Conservation (phyloP, 1,140 invertebrate species). For the Drosophila sp. region DNA sequence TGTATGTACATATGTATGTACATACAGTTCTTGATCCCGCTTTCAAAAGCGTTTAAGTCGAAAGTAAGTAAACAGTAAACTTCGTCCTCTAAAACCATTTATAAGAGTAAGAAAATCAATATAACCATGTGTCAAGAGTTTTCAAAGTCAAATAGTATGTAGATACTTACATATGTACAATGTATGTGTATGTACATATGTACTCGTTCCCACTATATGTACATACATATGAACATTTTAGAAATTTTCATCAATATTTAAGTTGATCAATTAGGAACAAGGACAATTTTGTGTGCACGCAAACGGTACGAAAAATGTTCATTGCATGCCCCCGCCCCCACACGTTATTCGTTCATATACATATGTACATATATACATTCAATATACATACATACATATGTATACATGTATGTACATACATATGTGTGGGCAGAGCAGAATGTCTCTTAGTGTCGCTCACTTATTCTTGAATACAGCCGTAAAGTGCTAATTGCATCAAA, state of each 20-base stretch:
- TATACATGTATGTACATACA: no score
- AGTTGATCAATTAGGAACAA: constrained; percentile 20
- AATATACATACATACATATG: not conserved
- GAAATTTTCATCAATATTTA: constrained; percentile 18
- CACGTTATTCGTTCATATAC: not conserved
- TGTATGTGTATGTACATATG: not conserved
- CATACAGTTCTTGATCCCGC: not conserved
- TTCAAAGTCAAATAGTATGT: not conserved
- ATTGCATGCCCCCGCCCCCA: not conserved
- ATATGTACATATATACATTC: not conserved
- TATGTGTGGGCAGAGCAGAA: not conserved
- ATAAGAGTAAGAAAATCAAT: no score
- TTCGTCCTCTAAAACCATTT: no score
- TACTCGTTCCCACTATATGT: not conserved
- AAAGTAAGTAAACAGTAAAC: no score
- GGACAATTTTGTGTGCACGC: constrained; percentile 12
- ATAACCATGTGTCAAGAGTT: no score
- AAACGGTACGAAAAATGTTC: constrained; percentile 15
- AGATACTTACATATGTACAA: not conserved
- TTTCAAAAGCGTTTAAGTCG: no score
- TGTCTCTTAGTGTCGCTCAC: not conserved
- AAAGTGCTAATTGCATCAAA: constrained; percentile 52
- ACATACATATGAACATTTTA: not conserved
- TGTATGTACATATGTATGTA: constrained; percentile 1
- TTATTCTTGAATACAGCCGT: not conserved